phyloP scores from a whole-genome alignment of 1,140 invertebrate genomes.

The Panagrolaimus sp. region DNA sequence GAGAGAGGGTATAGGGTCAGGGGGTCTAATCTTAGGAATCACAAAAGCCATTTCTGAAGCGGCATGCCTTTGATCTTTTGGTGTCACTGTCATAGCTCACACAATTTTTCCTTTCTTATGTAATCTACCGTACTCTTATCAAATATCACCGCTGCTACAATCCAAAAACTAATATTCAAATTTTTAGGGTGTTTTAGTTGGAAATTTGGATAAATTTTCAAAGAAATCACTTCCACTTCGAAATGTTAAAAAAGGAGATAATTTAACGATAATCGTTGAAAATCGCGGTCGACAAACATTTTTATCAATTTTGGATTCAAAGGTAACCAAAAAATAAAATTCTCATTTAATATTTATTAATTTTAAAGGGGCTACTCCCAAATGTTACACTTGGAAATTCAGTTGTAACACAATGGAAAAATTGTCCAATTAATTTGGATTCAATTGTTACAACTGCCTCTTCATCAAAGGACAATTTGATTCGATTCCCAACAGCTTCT shows the following conservation, averaged over 20 bases:
- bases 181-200: conserved; percentile 22
- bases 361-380: conserved; percentile 24
- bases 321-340: too few relatives aligned
- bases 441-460: too few relatives aligned
- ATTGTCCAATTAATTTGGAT: conserved; percentile 33
- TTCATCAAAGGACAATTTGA: too few relatives aligned
- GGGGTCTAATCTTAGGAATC: too few relatives aligned
- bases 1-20: neutral
- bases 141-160: too few relatives aligned
- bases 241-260: neutral
- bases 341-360: neutral
- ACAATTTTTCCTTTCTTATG: too few relatives aligned
- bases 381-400: conserved; percentile 15
- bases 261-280: conserved; percentile 22
- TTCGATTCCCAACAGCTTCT: too few relatives aligned
- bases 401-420: conserved; percentile 27
- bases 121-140: too few relatives aligned
- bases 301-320: too few relatives aligned
- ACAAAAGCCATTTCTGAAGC: too few relatives aligned
- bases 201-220: neutral
- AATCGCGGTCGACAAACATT: conserved; percentile 26
- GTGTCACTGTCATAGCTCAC: too few relatives aligned
- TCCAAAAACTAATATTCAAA: neutral
- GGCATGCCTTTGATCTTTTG: too few relatives aligned
- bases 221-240: neutral